Base-by-base conservation (phyloP, 2,888 invertebrate species). In the Brachylomia viminalis region DNA sequence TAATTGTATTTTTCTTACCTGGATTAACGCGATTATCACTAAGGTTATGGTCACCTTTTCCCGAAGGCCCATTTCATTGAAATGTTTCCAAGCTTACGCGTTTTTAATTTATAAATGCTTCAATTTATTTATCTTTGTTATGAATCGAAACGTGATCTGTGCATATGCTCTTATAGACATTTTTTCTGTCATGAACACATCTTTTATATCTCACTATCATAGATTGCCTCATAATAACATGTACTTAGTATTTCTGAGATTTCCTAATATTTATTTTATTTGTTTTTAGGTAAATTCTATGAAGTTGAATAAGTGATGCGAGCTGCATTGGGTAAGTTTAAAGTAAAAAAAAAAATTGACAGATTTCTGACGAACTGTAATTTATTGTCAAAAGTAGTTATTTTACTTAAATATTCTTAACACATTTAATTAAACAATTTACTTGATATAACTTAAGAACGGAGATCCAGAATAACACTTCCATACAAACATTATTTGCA, bases 31-130 rank as follows among this genome's bases (percentile, higher is more conserved):
- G 45, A 91, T 75, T 67, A 83, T 84, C 72, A 90, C 70, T 47
- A 92, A 75, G 70, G 89, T 54, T 83, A 93, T 85, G 68, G 91
- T 87, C 87, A 92, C 91, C 86, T 92, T 93, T 85, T 92, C 91
- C 62, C 91, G 90, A 73, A 92, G 87, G 64, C 91, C 91, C 95
- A 95, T 95, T 82, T 79, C 91, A 86, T 75, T 85, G 52, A 85
- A 89, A 89, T 83, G 77, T 75, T 72, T 69, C 58, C 15, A 77
- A 75, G 49, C 33, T 59, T 75, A 80, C 72, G 62, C 58, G 72
- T 75, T 67, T 76, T 67, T 73, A 81, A 89, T 89, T 90, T 91
- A 91, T 89, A 84, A 84, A 52, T 58, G 61, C 30, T 54, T 59
- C 20, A 17, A 38, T 54, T 79, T 58, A 72, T 71, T 70, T 72